Percentiles rank a stretch among this genome's conserved stretches.
Conservation (phyloP, 2,113 vertebrate genomes). For the Myiozetetes cayanensis region DNA sequence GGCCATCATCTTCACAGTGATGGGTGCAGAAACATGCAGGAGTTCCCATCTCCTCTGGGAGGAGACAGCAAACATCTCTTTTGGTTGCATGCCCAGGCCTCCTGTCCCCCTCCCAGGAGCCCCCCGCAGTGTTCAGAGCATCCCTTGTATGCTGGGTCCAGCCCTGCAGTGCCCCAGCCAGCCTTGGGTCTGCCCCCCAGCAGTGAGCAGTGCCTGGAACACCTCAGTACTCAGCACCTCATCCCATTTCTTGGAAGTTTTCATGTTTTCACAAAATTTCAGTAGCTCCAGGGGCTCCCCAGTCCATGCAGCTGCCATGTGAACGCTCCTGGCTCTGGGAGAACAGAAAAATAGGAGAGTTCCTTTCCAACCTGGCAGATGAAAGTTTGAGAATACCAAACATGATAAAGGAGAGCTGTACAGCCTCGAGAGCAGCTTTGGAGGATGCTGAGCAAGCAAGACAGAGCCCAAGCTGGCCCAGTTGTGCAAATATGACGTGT, state of each 20-base stretch:
- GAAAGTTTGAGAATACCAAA: neutral
- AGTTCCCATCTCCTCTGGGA: neutral
- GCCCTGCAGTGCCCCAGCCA: neutral
- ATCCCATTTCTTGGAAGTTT: neutral
- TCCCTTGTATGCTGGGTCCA: neutral
- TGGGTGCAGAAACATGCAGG: neutral
- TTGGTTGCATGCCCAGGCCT: neutral
- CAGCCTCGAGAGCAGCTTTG: neutral
- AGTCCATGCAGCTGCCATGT: neutral
- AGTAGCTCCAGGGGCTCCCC: neutral
- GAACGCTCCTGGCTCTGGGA: neutral
- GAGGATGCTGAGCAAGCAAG: neutral
- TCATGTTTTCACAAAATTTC: neutral
- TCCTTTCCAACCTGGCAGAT: neutral
- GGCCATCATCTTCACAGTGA: neutral
- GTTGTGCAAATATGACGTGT: neutral
- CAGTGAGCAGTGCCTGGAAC: neutral
- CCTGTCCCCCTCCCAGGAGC: neutral
- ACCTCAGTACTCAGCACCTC: neutral
- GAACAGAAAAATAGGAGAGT: neutral
- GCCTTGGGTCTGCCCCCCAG: rapidly evolving
- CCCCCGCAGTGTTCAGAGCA: neutral
- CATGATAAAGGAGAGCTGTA: neutral
- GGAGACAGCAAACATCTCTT: neutral
- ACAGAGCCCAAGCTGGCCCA: neutral